Percentiles rank a stretch among this genome's conserved stretches.
Conservation (phyloP, 2,888 invertebrate genomes). For the Zele albiditarsus region DNA sequence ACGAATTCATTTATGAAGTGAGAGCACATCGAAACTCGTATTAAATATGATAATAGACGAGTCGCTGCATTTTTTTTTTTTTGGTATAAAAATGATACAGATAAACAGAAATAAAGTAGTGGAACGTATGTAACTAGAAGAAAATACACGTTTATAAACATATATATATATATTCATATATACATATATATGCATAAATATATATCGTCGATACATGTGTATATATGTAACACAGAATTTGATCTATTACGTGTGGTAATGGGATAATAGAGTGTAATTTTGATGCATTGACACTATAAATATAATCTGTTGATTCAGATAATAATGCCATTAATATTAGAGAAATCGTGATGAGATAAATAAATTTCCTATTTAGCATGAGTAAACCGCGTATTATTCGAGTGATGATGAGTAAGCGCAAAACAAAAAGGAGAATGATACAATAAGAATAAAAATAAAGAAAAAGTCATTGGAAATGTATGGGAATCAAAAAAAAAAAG, state of each 20-base stretch:
- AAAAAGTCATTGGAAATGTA: neutral
- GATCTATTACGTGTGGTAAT: slow-evolving; percentile 26
- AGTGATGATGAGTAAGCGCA: slow-evolving; percentile 11
- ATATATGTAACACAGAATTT: slow-evolving; percentile 21
- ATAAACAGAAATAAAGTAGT: neutral
- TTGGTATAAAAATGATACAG: neutral
- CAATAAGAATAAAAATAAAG: neutral
- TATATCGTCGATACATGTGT: slow-evolving; percentile 14
- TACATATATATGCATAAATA: neutral
- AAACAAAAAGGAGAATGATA: neutral
- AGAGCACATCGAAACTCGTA: slow-evolving; percentile 34
- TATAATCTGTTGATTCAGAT: slow-evolving; percentile 19
- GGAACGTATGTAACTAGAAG: neutral
- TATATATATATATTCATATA: neutral
- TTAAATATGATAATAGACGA: neutral
- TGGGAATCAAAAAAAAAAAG: too few relatives aligned
- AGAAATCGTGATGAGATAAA: slow-evolving; percentile 32
- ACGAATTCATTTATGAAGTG: neutral
- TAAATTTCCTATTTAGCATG: slow-evolving; percentile 39
- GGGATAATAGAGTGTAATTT: slow-evolving; percentile 33
- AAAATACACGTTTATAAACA: slow-evolving; percentile 4
- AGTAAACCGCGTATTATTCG: slow-evolving; percentile 32
- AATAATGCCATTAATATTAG: slow-evolving; percentile 45
- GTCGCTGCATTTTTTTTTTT: neutral
- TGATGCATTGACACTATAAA: slow-evolving; percentile 28